Base-by-base conservation (phyloP, 2,797 vertebrate species). In the Hafferia zeledoni region DNA sequence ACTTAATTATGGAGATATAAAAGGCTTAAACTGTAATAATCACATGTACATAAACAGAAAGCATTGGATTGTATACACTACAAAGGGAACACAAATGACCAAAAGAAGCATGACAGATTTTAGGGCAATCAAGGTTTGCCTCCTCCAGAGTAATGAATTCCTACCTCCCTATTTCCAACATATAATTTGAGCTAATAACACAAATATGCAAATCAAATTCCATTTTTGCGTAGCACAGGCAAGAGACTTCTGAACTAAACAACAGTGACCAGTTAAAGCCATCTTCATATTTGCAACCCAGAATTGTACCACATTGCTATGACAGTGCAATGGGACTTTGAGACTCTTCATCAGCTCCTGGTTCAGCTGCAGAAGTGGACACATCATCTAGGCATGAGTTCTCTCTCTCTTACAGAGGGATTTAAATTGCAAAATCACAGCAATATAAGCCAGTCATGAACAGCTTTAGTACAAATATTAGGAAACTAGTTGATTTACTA, bases 171-270 rank as follows among this genome's bases (percentile, higher is more conserved):
- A 5, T 60, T 91, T 85, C 44, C 41, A 28, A 81, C 23, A n/a
- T 63, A 35, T 6, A 31, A 41, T 50, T 23, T 76, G 63, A 83
- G 52, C 17, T 67, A 83, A 9, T 59, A 83, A 72, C 4, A 59
- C 15, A 17, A 79, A 67, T 37, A 74, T 2, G 9, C 19, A 55
- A 63, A 14, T 53, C 76, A 55, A 82, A 91, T 63, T 82, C n/a
- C 19, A 47, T 84, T 84, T 69, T 67, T n/a, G 27, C 11, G 14
- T 22, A 67, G 41, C 41, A 67, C 6, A 83, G n/a, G 46, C 37
- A 57, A 57, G n/a, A 71, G 37, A 78, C 49, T 82, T 87, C 50
- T 61, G 70, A 84, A 87, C 37, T 41, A 61, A 84, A 76, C 16
- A 69, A 15, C 13, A 18, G 11, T n/a, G 53, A 25, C 4, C 17